phyloP scores from a whole-genome alignment of 2,113 vertebrate species.

The Taxidea taxus region DNA sequence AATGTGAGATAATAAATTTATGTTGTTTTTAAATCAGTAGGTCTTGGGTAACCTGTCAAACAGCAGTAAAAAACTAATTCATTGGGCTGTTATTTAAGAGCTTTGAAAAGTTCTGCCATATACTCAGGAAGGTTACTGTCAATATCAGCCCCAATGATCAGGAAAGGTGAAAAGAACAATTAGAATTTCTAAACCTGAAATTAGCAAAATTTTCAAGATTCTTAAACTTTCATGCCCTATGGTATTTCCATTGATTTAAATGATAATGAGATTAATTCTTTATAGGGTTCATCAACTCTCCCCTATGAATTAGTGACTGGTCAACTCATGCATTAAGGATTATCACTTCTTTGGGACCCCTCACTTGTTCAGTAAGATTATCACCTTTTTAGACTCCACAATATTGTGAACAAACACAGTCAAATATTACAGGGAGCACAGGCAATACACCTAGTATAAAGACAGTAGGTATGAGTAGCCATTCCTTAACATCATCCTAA shows the following conservation, averaged over 20 bases:
- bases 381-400: neutral
- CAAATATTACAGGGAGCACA: neutral
- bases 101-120: neutral
- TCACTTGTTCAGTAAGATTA: neutral
- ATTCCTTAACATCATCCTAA: neutral
- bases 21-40: neutral
- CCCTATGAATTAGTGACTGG: neutral
- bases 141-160: neutral
- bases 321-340: neutral
- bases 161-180: neutral
- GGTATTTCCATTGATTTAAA: neutral
- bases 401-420: neutral
- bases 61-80: neutral
- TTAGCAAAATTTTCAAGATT: conserved; percentile 10
- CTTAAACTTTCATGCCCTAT: neutral
- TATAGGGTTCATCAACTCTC: neutral
- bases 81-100: neutral
- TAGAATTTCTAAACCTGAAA: neutral
- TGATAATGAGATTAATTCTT: neutral
- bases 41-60: neutral
- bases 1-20: neutral
- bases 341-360: neutral
- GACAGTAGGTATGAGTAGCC: neutral
- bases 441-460: neutral
- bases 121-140: neutral